Evolutionary conservation across 2,113 vertebrate genomes (phyloP), one percentile per base, ranked within the genome.

Genomic region (Pungitius pungitius): DNA sequence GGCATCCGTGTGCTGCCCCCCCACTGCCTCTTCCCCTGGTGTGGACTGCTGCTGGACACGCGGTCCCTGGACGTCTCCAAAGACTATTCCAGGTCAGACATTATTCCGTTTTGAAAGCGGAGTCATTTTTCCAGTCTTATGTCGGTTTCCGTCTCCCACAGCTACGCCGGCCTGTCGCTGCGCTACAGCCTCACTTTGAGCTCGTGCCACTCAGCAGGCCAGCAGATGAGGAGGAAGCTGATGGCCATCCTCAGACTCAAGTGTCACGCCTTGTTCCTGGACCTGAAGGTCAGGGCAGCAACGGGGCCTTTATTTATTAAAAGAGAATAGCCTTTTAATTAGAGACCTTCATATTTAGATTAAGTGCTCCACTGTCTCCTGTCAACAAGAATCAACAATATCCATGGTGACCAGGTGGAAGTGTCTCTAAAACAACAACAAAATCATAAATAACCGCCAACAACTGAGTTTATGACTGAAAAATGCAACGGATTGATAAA

Each of bases 21-120:
- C 15, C 86, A 64, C 81, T 93, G 86, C 84, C 80, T 96, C 61
- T 94, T 99, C 73, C 95, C 95, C 0, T 99, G 97, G 97, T 99
- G 97, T 20, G 97, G 97, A 4, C 85, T 99, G 4, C 90, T 96
- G 79, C 76, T 99, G 57, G 93, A 98, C 91, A 94, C 94, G 0
- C 82, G 79, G 77, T 93, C 93, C 0, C 92, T 99, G 42, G 94
- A 97, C 14, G 91, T 97, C 66, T 92, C 88, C 51, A 52, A 52
- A 6, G 51, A 52, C 51, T 98, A 97, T 72, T 93, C 96, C 30
- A 95, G 96, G 97, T 97, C 83, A 75, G 8, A 17, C 15, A 15
- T 70, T n/a, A 17, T 11, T 13, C 55, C 37, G 18, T n/a, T 39
- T 24, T 69, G 26, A 2, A 3, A 7, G 33, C 6, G 1, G 33